Percentiles rank a stretch among this genome's conserved stretches.
Evolutionary conservation across 2,797 vertebrate genomes (phyloP).

Genomic region (Eutrigla gurnardus): DNA sequence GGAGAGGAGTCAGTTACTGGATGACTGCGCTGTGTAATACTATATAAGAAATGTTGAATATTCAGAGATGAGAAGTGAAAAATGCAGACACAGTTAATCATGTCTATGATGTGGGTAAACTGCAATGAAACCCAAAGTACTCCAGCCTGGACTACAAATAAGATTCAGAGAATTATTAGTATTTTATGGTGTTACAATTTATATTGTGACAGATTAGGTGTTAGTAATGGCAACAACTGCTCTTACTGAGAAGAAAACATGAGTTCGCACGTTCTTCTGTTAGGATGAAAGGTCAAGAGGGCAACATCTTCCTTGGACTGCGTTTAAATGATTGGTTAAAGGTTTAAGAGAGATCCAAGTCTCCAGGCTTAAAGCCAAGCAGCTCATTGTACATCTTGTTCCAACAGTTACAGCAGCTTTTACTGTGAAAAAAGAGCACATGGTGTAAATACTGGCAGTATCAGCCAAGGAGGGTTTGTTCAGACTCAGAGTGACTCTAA

Average conservation of each 20-base stretch:
- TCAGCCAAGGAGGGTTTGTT: background rate
- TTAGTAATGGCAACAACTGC: background rate
- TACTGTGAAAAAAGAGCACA: conserved; percentile 4
- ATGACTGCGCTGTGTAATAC: background rate
- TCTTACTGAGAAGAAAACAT: background rate
- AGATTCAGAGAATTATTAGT: background rate
- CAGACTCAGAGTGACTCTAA: background rate
- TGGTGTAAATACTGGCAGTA: background rate
- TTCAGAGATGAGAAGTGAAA: background rate
- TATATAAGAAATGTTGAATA: background rate
- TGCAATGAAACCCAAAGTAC: background rate
- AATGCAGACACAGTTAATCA: conserved; percentile 3
- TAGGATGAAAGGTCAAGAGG: background rate
- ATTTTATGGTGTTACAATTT: too few species aligned
- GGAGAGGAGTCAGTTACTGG: background rate
- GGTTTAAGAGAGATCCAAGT: background rate
- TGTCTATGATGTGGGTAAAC: conserved; percentile 8
- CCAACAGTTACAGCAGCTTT: conserved; percentile 6
- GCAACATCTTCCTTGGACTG: background rate
- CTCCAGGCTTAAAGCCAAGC: background rate
- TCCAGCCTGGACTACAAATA: background rate
- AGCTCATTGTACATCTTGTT: conserved; percentile 9
- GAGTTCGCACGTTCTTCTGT: background rate
- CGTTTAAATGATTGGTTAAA: conserved; percentile 10
- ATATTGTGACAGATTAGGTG: background rate